Evolutionary conservation across 2,888 invertebrate genomes (phyloP), one percentile per base, ranked within the genome.

Genomic region (Zhuqinia jingwanae): DNA sequence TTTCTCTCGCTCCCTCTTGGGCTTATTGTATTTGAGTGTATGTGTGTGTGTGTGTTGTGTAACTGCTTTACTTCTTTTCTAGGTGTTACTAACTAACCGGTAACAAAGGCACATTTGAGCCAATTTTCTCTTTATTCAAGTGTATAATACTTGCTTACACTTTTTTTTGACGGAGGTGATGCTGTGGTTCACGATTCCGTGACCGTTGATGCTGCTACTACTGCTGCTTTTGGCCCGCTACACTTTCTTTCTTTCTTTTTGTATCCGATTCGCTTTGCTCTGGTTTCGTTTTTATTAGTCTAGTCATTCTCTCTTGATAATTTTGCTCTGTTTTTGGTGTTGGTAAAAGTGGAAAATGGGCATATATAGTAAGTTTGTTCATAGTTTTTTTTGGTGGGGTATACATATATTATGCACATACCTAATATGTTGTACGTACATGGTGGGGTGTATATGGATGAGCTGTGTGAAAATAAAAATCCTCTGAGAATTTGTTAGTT

Each of bases 41-140:
- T 47, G 17, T 17, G 6, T 3, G 2, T 25, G 11, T 58, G 20
- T 25, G 60, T 60, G 27, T 22, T 60, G 27, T 6, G 22, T 20
- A 56, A 30, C 15, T 2, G 17, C 63, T n/a, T n/a, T n/a, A n/a
- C n/a, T n/a, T n/a, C n/a, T n/a, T n/a, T n/a, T n/a, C n/a, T 27
- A 27, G 17, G 63, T 63, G 50, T n/a, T 15, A 56, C 3, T 56
- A 56, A 56, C 22, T 22, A 45, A 68, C 17, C 68, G 20, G 42
- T 45, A 68, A 68, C 36, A 68, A 45, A 68, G 45, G 45, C 36
- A 42, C 68, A 68, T 68, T 68, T 68, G 36, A 68, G 20, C 68
- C 68, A 68, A 68, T 68, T 68, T 68, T 68, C 42, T 36, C 68
- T 45, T 68, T 45, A 68, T 68, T 68, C 68, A 68, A 68, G 60